Evolutionary conservation across 2,888 invertebrate species (phyloP).

Genomic region (Pandemis corylana): DNA sequence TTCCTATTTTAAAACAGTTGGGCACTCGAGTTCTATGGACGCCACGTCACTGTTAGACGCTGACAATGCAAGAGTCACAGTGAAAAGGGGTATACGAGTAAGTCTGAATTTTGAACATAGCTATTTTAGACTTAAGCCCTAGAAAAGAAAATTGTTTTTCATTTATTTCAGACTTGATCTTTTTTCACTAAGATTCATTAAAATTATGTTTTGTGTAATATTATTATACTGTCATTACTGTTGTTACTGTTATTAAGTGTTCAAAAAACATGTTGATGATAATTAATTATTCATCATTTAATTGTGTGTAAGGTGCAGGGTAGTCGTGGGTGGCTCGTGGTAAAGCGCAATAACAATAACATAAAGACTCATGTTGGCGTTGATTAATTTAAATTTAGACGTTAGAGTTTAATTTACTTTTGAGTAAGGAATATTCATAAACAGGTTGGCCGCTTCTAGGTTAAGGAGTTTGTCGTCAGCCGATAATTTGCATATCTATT

Average conservation of each 20-base stretch:
- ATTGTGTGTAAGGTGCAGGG: constrained; percentile 3
- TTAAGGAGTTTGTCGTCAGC: constrained; percentile 30
- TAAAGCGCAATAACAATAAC: not conserved
- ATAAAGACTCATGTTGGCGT: constrained; percentile 31
- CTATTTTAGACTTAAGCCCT: too few species aligned
- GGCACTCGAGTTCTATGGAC: too few species aligned
- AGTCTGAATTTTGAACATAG: too few species aligned
- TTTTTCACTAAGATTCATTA: too few species aligned
- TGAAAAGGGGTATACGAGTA: too few species aligned
- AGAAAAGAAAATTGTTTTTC: too few species aligned
- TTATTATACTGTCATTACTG: not conserved
- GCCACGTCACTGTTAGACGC: too few species aligned
- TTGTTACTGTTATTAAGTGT: not conserved
- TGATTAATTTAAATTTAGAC: constrained; percentile 52
- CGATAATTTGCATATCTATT: constrained; percentile 45
- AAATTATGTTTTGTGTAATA: not conserved
- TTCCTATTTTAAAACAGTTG: too few species aligned
- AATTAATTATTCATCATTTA: constrained; percentile 3
- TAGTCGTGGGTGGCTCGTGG: not conserved
- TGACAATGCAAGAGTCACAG: too few species aligned
- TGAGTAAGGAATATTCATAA: constrained; percentile 50
- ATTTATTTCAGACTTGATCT: too few species aligned
- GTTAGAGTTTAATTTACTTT: constrained; percentile 47
- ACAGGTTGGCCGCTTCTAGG: constrained; percentile 36
- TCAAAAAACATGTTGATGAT: not conserved